Evolutionary conservation across 2,888 invertebrate species (phyloP), one percentile per base, ranked within the genome.

Genomic region (Amorpha juglandis): DNA sequence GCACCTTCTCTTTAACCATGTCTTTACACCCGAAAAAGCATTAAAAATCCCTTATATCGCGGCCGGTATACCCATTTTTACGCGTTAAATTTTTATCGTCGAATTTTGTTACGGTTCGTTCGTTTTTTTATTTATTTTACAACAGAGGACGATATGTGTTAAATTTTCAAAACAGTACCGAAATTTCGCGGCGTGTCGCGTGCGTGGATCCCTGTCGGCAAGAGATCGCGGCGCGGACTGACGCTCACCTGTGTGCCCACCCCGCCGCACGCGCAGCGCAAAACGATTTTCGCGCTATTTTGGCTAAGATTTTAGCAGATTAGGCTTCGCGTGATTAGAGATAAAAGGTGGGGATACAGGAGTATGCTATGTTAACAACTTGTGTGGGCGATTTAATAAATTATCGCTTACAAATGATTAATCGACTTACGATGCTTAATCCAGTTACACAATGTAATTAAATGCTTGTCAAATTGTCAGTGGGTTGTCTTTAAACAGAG

Each of bases 201-300:
- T 82, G 84, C 87, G 87, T 87, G 83, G 86, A 85, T 89, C 90
- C 91, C 90, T 88, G 88, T 86, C 91, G 88, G 89, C 82, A 87
- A 86, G 91, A 92, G 92, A 87, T 88, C 92, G 87, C 90, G 86
- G 79, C 83, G 84, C 87, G 83, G 86, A 92, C 92, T 92, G 91
- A 92, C 89, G 91, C 82, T 86, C 87, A 88, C 88, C 87, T 88
- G 87, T 71, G 70, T 72, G 80, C 81, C 79, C 87, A 83, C 85
- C 83, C 87, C 89, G 84, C 82, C 89, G 88, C 88, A 85, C 78
- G 89, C 90, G 90, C 91, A 87, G 75, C 80, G 86, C 87, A 85
- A 87, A 88, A 89, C 90, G 84, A 89, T 92, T 92, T 93, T 93
- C 91, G 92, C 92, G 92, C 92, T 92, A 93, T 92, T 93, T 92